These are phyloP conservation scores for Pterocles orientalis DNA, from an alignment of 2,113 vertebrate species.

Conservation along the genomic window DNA sequence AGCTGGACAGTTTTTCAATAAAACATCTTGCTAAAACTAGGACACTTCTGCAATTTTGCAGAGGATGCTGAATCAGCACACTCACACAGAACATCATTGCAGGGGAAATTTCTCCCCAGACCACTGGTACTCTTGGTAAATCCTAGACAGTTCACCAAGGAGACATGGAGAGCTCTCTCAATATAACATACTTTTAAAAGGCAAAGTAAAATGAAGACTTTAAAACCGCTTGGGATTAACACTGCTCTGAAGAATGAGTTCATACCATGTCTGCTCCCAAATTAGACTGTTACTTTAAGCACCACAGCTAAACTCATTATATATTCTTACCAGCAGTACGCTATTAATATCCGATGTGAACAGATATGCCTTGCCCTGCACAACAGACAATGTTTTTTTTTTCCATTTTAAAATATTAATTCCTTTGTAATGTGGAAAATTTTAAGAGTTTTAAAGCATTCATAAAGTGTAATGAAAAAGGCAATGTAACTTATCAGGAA, in stretches of 20 bases:
- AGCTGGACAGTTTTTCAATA: not conserved
- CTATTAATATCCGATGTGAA: not conserved
- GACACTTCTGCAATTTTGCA: not conserved
- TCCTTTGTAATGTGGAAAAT: not conserved
- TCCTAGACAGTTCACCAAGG: not conserved
- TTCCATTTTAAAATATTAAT: not conserved
- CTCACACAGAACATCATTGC: not conserved
- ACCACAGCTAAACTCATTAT: not conserved
- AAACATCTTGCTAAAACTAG: not conserved
- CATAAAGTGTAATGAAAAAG: not conserved
- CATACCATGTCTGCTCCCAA: not conserved
- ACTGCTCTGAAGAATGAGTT: not conserved
- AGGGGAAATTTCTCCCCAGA: not conserved
- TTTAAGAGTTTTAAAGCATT: not conserved
- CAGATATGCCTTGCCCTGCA: not conserved
- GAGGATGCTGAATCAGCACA: slow-evolving; percentile 1
- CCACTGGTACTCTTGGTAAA: not conserved
- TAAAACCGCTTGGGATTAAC: not conserved
- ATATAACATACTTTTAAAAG: not conserved
- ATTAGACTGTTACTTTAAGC: not conserved
- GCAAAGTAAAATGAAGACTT: not conserved
- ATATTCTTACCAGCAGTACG: not conserved
- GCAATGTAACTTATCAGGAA: not conserved
- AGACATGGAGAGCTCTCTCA: not conserved
- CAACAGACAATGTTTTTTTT: not conserved